Base-by-base conservation (phyloP, 2,888 invertebrate genomes). In the Rapana venosa region DNA sequence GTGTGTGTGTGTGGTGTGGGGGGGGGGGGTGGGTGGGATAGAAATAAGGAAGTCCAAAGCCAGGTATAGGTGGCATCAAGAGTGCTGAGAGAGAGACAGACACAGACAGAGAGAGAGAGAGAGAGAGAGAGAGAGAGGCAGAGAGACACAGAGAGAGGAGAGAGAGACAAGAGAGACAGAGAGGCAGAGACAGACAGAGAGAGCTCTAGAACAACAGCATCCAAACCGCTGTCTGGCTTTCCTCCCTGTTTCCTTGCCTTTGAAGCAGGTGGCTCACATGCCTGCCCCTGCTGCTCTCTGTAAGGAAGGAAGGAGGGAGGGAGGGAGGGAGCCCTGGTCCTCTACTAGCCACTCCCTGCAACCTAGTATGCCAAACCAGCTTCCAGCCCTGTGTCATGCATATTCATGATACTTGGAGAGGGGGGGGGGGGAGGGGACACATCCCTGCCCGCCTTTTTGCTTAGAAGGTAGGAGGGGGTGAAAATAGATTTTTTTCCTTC, bases 301-400 rank as follows among this genome's bases (percentile, higher is more conserved):
- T 47, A 47, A 47, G 26, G 36, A 81, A 36, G 0, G 22, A 36
- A 22, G 36, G 81, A 11, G 26, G 2, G 11, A 8, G 2, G 74
- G 0, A 30, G n/a, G n/a, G 26, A 11, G 1, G n/a, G n/a, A 47
- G 47, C 47, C 47, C 47, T 47, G 47, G 47, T 2, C 47, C 47
- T 47, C 4, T 47, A 47, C 47, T 22, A 47, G 17, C 22, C 83
- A 26, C 47, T 58, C 47, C 61, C 30, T 32, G n/a, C 0, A 56
- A 61, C 85, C n/a, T n/a, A n/a, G 58, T 86, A 86, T 86, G 85
- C 85, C 15, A 58, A 30, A 6, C 32, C 85, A 66, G 84, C 30
- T 30, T 32, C 22, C 32, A 32, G 30, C 1, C 61, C 22, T 32
- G 30, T 20, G n/a, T 36, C 85, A 86, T 86, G 85, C 56, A 86